Conservation (phyloP, 2,797 vertebrate species). For the Enteromius unitaeniatus region DNA sequence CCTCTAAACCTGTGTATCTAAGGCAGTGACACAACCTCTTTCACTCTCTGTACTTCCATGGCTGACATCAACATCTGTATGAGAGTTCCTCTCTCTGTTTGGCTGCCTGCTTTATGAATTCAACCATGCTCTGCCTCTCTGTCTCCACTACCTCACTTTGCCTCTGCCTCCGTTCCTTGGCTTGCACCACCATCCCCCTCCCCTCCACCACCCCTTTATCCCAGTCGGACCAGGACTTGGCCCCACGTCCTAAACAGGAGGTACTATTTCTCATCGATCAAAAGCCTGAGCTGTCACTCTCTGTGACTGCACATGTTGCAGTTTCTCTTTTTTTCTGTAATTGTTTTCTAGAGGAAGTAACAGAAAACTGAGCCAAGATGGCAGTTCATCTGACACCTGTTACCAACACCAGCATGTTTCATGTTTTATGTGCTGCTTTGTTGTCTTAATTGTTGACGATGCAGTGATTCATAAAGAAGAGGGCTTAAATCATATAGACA, state of each 20-base stretch:
- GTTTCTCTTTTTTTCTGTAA: slow-evolving; percentile 50
- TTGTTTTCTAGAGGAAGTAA: slow-evolving; percentile 44
- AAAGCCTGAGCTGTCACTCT: slow-evolving; percentile 62
- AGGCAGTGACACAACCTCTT: slow-evolving; percentile 48
- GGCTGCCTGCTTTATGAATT: slow-evolving; percentile 70
- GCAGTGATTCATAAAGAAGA: background rate
- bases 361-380: slow-evolving; percentile 39
- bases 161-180: slow-evolving; percentile 62
- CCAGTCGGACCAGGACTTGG: slow-evolving; percentile 93
- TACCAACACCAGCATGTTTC: slow-evolving; percentile 51
- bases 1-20: slow-evolving; percentile 22
- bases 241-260: slow-evolving; percentile 96
- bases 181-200: slow-evolving; percentile 55
- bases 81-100: slow-evolving; percentile 61
- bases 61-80: slow-evolving; percentile 45
- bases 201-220: slow-evolving; percentile 69
- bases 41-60: slow-evolving; percentile 49
- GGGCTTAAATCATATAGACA: background rate
- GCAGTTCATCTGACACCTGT: slow-evolving; percentile 36
- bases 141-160: slow-evolving; percentile 70
- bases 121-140: slow-evolving; percentile 72
- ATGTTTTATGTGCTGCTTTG: slow-evolving; percentile 45
- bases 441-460: slow-evolving; percentile 16
- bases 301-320: slow-evolving; percentile 40
- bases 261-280: slow-evolving; percentile 79